Evolutionary conservation across 2,888 invertebrate genomes (phyloP).

Genomic region (Drosophila ezoana): DNA sequence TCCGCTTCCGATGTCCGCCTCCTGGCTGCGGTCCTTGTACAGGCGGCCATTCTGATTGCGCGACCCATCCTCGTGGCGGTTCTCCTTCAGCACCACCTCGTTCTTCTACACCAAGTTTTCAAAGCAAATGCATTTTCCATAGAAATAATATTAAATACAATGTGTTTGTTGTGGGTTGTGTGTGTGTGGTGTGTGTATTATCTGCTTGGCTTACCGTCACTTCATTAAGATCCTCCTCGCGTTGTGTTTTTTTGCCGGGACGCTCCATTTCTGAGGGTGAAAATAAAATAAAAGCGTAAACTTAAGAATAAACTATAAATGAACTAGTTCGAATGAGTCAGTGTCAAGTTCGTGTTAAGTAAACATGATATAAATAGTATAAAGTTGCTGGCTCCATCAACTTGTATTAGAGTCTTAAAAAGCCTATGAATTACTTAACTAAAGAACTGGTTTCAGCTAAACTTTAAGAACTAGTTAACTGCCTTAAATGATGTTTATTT

Average conservation of each 20-base stretch:
- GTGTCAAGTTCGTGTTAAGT: too few species aligned
- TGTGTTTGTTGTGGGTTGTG: background rate
- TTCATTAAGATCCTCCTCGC: slow-evolving; percentile 85
- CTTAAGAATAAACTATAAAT: background rate
- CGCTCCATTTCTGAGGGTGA: slow-evolving; percentile 83
- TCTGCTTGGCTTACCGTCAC: slow-evolving; percentile 83
- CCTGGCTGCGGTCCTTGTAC: slow-evolving; percentile 82
- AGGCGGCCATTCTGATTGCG: slow-evolving; percentile 84
- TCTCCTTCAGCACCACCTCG: slow-evolving; percentile 82
- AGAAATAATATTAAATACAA: background rate
- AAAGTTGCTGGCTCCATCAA: too few species aligned
- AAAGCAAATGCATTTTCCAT: background rate
- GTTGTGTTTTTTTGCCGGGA: slow-evolving; percentile 84
- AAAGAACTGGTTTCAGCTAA: background rate
- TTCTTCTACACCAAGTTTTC: slow-evolving; percentile 71
- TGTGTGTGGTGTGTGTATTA: background rate
- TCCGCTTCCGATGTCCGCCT: slow-evolving; percentile 69
- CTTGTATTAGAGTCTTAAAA: too few species aligned
- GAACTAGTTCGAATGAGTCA: background rate
- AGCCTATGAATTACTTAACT: too few species aligned
- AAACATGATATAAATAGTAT: too few species aligned
- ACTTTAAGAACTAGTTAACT: too few species aligned
- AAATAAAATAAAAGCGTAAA: background rate
- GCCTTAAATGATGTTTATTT: too few species aligned
- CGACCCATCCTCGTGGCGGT: slow-evolving; percentile 83